phyloP scores from a whole-genome alignment of 1,140 invertebrate species.

The Zaprionus ghesquierei region DNA sequence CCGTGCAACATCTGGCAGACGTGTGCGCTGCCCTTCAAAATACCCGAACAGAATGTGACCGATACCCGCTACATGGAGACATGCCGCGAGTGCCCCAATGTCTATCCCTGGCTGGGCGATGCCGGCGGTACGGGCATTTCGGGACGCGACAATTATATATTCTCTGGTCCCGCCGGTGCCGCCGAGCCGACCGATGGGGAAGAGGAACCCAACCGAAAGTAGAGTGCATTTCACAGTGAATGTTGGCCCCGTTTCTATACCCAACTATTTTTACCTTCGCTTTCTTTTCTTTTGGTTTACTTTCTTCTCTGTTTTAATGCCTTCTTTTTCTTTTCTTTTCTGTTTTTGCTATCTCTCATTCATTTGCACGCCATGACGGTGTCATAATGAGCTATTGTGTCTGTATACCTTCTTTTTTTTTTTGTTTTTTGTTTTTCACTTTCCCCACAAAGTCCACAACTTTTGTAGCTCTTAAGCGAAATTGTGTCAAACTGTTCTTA shows the following conservation, averaged over 20 bases:
- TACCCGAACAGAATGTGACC: constrained; percentile 89
- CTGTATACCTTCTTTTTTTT: constrained; percentile 5
- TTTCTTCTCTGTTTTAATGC: not conserved
- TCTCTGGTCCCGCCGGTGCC: constrained; percentile 6
- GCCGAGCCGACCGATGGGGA: not conserved
- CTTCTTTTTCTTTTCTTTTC: not conserved
- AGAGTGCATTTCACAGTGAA: not conserved
- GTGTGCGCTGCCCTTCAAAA: constrained; percentile 92
- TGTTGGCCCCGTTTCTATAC: not conserved
- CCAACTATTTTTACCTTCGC: not conserved
- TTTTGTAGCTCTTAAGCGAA: constrained; percentile 59
- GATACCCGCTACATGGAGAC: constrained; percentile 94
- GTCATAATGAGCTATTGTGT: constrained; percentile 37
- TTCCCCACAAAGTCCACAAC: not conserved
- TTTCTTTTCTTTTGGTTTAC: not conserved
- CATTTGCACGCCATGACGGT: constrained; percentile 47
- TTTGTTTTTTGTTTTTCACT: not conserved
- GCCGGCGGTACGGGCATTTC: constrained; percentile 91
- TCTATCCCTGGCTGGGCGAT: constrained; percentile 86
- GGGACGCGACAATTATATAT: constrained; percentile 91
- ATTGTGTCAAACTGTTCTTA: constrained; percentile 70
- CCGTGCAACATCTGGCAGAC: constrained; percentile 93
- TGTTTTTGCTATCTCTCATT: not conserved
- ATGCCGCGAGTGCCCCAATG: constrained; percentile 92
- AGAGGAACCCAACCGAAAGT: not conserved